Evolutionary conservation across 2,113 vertebrate genomes (phyloP).

Genomic region (Neodontobutis hainanensis): DNA sequence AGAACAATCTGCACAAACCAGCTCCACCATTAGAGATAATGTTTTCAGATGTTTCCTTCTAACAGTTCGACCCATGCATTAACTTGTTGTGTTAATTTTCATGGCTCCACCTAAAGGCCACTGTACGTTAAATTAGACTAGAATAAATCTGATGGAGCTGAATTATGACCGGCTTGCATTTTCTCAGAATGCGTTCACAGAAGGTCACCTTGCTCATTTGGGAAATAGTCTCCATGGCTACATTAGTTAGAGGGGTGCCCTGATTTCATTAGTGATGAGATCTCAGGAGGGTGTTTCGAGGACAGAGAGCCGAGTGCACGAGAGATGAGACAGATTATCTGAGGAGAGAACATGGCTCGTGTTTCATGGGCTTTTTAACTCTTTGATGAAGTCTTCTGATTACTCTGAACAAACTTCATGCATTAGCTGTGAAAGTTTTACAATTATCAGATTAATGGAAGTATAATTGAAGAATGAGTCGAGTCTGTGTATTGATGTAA

Average conservation of each 20-base stretch:
- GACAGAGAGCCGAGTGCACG: slow-evolving; percentile 36
- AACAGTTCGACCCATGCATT: background rate
- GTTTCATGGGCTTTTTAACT: background rate
- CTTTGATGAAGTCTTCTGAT: background rate
- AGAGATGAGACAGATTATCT: slow-evolving; percentile 23
- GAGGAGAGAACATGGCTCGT: slow-evolving; percentile 2
- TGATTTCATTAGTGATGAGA: slow-evolving; percentile 69
- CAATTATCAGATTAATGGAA: background rate
- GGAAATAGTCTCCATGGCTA: slow-evolving; percentile 71
- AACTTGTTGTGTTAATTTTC: slow-evolving; percentile 20
- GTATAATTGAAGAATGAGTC: background rate
- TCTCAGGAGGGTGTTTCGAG: slow-evolving; percentile 65
- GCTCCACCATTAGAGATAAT: slow-evolving; percentile 6
- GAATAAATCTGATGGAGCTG: slow-evolving; percentile 28
- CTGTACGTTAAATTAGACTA: slow-evolving; percentile 35
- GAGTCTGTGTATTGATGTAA: background rate
- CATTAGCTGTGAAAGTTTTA: background rate
- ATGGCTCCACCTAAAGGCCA: slow-evolving; percentile 2
- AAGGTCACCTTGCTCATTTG: slow-evolving; percentile 72
- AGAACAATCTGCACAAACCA: slow-evolving; percentile 4
- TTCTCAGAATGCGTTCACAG: slow-evolving; percentile 49
- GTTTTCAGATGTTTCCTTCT: slow-evolving; percentile 1
- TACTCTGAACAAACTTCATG: background rate
- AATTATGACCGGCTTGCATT: slow-evolving; percentile 52
- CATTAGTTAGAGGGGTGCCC: slow-evolving; percentile 62